Base-by-base conservation (phyloP, 2,113 vertebrate species). In the Zosterops lateralis region DNA sequence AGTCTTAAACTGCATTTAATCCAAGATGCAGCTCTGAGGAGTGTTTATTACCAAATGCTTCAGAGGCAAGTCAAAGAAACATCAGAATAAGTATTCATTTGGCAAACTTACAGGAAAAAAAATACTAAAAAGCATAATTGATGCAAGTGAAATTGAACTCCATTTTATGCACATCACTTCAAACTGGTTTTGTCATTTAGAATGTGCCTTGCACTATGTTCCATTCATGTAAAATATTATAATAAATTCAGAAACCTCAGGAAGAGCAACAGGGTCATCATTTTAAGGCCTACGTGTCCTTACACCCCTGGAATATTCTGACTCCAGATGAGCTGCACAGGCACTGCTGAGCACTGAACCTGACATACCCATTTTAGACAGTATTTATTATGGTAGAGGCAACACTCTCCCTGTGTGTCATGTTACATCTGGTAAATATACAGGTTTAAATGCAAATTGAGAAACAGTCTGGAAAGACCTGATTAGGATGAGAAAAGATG, bases 401-500 rank as follows among this genome's bases (percentile, higher is more conserved):
- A 57, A 67, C 51, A 85, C 5, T 42, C 54, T 88, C 22, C 28
- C 76, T 42, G 9, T 44, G 61, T 66, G 71, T 36, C 84, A 82
- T 3, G 6, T 75, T 77, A 89, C 47, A 70, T 44, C 38, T 77
- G n/a, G 40, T 16, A 94, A 90, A 57, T 24, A 92, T 3, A 84
- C 28, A 78, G 28, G 36, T 71, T 87, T 73, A 79, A 29, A 67
- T 65, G 77, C 29, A 74, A 94, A 91, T 56, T 85, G 58, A 92
- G 71, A 45, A 91, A 47, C 34, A 61, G 47, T 29, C 57, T 57
- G 54, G 29, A 76, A 97, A 85, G 19, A 81, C 75, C 47, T 87
- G 75, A 85, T 86, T 42, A 93, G 60, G 29, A 81, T 78, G 45
- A 79, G 60, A 68, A 96, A 96, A 95, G 78, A 51, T 17, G 11